Evolutionary conservation across 2,113 vertebrate species (phyloP).

Genomic region (Perca fluviatilis): DNA sequence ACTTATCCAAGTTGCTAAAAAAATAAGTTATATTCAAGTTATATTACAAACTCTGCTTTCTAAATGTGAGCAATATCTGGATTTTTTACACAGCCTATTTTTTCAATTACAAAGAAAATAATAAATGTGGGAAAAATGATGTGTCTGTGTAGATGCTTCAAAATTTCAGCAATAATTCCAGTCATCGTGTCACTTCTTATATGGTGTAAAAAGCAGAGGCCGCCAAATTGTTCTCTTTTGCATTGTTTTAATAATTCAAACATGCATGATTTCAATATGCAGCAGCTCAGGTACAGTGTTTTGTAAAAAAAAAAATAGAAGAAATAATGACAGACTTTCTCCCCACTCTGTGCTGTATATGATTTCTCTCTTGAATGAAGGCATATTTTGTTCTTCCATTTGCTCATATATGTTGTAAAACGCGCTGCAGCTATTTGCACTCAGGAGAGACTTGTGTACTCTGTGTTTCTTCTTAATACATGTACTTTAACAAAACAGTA

Average conservation of each 20-base stretch:
- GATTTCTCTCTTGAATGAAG: conserved; percentile 14
- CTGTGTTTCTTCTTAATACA: conserved; percentile 24
- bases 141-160: not conserved
- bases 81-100: not conserved
- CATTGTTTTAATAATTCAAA: not conserved
- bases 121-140: not conserved
- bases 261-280: not conserved
- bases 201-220: not conserved
- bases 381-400: conserved; percentile 19
- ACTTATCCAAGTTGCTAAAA: not conserved
- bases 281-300: not conserved
- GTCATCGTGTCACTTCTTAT: not conserved
- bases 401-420: conserved; percentile 5
- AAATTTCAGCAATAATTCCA: not conserved
- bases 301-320: not conserved
- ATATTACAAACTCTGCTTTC: not conserved
- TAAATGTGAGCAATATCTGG: not conserved
- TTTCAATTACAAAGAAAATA: not conserved
- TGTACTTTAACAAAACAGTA: conserved; percentile 10
- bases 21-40: not conserved
- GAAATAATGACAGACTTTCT: not conserved
- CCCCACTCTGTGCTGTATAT: not conserved
- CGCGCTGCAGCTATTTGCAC: conserved; percentile 48
- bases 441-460: conserved; percentile 25
- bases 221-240: conserved; percentile 3